phyloP scores from a whole-genome alignment of 1,140 invertebrate genomes.

The Adelges cooleyi region DNA sequence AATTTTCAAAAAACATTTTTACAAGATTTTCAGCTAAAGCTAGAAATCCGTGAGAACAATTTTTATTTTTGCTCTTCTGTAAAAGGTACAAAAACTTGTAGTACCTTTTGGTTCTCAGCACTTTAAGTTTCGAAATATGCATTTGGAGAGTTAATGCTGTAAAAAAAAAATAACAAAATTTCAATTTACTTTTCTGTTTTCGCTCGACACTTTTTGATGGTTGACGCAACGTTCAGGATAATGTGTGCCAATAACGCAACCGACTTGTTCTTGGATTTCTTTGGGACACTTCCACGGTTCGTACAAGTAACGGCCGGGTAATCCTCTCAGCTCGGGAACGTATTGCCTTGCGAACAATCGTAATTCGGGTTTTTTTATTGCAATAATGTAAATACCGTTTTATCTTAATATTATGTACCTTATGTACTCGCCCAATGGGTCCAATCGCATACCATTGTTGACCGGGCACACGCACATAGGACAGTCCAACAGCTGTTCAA shows the following conservation, averaged over 20 bases:
- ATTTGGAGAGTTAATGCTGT: no score
- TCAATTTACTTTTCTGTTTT: slow-evolving; percentile 40
- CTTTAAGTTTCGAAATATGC: no score
- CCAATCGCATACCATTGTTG: slow-evolving; percentile 53
- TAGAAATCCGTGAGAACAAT: no score
- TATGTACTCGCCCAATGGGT: slow-evolving; percentile 57
- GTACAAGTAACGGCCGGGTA: slow-evolving; percentile 55
- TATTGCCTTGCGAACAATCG: slow-evolving; percentile 46
- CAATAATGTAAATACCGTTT: slow-evolving; percentile 32
- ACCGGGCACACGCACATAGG: slow-evolving; percentile 55
- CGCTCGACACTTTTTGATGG: slow-evolving; percentile 52
- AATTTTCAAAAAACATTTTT: no score
- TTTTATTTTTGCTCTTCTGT: no score
- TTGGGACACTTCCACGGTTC: slow-evolving; percentile 65
- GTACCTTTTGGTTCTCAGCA: no score
- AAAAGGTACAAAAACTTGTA: no score
- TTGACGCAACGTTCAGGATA: slow-evolving; percentile 63
- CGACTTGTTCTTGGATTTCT: slow-evolving; percentile 50
- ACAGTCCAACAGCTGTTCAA: slow-evolving; percentile 52
- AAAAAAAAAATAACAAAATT: no score
- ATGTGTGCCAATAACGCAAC: slow-evolving; percentile 57
- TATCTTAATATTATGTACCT: no score
- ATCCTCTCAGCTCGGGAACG: slow-evolving; percentile 52
- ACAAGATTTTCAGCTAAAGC: no score
- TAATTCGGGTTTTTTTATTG: no score